These are phyloP conservation scores for Apodemia hepburni DNA, from an alignment of 2,888 invertebrate genomes.

Conservation along the genomic window DNA sequence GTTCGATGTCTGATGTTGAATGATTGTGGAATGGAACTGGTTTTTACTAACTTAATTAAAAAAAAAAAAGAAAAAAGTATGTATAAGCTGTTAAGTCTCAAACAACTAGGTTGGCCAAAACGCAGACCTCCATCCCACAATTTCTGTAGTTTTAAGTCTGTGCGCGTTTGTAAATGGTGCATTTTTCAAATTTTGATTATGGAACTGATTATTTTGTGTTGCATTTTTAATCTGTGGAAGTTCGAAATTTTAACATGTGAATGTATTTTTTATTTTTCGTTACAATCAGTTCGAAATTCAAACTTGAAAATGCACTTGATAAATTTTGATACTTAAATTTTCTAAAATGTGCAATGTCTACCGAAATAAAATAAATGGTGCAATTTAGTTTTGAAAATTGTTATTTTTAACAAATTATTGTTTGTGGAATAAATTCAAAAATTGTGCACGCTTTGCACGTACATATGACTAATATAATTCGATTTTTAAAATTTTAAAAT, in stretches of 20 bases:
- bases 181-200: conserved; percentile 12
- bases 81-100: background rate
- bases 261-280: background rate
- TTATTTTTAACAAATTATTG: no score
- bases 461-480: no score
- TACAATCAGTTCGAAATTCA: background rate
- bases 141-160: conserved; percentile 9
- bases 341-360: background rate
- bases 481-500: background rate
- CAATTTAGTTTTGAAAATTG: background rate
- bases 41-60: background rate
- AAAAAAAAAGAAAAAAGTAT: background rate
- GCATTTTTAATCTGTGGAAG: conserved; percentile 12
- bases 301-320: conserved; percentile 10
- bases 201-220: conserved; percentile 2
- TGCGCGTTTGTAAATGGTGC: conserved; percentile 8
- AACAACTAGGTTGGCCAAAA: conserved; percentile 3
- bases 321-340: background rate
- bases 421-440: no score
- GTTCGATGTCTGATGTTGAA: background rate
- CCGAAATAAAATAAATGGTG: background rate
- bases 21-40: background rate
- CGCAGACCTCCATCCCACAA: background rate
- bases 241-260: background rate
- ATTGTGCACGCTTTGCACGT: no score